phyloP scores from a whole-genome alignment of 2,797 vertebrate genomes.

The Odontamblyopus rebecca region DNA sequence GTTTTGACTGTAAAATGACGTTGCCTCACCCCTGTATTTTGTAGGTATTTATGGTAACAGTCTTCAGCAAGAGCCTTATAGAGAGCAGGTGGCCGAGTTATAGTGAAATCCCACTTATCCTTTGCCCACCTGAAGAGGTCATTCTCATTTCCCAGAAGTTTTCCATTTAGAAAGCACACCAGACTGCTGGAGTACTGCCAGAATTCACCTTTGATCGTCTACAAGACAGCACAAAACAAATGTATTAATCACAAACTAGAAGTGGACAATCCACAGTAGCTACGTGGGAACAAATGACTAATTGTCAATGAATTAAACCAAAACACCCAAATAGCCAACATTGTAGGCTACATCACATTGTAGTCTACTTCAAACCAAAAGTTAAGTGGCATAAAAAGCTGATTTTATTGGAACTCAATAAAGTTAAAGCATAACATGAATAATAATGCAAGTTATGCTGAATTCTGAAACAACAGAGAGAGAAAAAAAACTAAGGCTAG shows the following conservation, averaged over 20 bases:
- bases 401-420: too few species aligned
- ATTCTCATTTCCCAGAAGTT: constrained; percentile 81
- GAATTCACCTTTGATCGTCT: constrained; percentile 85
- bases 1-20: not conserved
- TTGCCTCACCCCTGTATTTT: constrained; percentile 79
- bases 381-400: too few species aligned
- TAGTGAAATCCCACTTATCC: constrained; percentile 74
- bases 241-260: too few species aligned
- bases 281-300: too few species aligned
- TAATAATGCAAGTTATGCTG: not conserved
- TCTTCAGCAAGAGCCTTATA: constrained; percentile 79
- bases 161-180: constrained; percentile 83
- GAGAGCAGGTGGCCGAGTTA: constrained; percentile 69
- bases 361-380: too few species aligned
- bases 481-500: not conserved
- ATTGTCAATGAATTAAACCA: too few species aligned
- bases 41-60: constrained; percentile 78
- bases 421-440: not conserved
- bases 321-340: too few species aligned
- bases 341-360: too few species aligned
- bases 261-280: too few species aligned
- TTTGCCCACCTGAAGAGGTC: constrained; percentile 81
- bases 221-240: constrained; percentile 36
- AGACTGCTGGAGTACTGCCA: constrained; percentile 82
- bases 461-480: too few species aligned